phyloP scores from a whole-genome alignment of 2,797 vertebrate genomes.

The Ptychadena robeensis region DNA sequence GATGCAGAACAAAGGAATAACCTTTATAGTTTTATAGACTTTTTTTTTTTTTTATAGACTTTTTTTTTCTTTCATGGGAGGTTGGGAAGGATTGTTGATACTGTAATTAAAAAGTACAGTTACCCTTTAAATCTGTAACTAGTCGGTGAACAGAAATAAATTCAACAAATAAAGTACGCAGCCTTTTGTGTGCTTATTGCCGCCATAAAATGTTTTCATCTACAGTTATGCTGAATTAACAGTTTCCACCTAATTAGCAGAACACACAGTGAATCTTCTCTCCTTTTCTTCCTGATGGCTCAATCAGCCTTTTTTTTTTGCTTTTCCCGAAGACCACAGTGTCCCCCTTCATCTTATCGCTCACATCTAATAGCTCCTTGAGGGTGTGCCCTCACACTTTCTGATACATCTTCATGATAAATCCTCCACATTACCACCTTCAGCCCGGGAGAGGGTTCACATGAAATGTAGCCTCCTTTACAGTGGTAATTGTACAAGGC shows the following conservation, averaged over 20 bases:
- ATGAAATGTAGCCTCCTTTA: constrained; percentile 55
- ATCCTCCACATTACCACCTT: constrained; percentile 59
- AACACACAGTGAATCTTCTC: constrained; percentile 34
- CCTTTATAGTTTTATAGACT: too few relatives aligned
- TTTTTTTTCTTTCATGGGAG: background rate
- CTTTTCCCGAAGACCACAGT: constrained; percentile 45
- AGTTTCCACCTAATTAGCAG: constrained; percentile 48
- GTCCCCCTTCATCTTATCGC: constrained; percentile 53
- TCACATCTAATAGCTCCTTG: constrained; percentile 60
- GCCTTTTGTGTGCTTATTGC: constrained; percentile 40
- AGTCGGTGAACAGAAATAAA: constrained; percentile 28
- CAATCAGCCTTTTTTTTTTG: constrained; percentile 21
- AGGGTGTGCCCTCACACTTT: constrained; percentile 56
- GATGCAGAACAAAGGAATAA: background rate
- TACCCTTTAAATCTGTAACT: constrained; percentile 4
- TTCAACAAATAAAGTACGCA: constrained; percentile 3
- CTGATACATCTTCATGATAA: constrained; percentile 60
- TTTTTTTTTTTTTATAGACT: background rate
- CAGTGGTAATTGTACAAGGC: constrained; percentile 52
- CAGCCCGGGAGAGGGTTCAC: constrained; percentile 57
- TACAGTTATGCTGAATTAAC: constrained; percentile 55
- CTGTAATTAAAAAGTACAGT: background rate
- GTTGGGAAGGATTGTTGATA: background rate
- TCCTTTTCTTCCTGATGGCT: constrained; percentile 32
- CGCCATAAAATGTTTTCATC: constrained; percentile 38